Conservation (phyloP, 1,140 invertebrate species). For the Heliothis virescens region DNA sequence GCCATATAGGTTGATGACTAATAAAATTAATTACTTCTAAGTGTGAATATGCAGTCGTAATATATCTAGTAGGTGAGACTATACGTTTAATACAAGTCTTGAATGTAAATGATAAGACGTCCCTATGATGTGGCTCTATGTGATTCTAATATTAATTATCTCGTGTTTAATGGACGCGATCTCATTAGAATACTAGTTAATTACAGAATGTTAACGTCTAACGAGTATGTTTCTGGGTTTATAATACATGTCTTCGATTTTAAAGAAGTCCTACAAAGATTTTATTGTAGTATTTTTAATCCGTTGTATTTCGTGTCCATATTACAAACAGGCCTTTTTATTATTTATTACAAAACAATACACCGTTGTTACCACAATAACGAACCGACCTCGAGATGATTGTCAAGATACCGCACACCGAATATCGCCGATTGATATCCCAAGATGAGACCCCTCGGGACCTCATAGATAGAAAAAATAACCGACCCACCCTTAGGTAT, state of each 20-base stretch:
- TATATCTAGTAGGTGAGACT: background rate
- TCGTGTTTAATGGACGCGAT: background rate
- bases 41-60: background rate
- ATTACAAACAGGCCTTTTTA: background rate
- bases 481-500: constrained; percentile 62
- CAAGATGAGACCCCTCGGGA: constrained; percentile 70
- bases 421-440: constrained; percentile 78
- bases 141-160: constrained; percentile 9
- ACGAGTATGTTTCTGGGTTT: too few relatives aligned
- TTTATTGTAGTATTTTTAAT: background rate
- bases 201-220: too few relatives aligned
- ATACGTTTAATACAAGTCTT: background rate
- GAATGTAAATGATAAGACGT: background rate
- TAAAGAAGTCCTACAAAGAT: too few relatives aligned
- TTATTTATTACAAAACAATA: constrained; percentile 40
- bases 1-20: too few relatives aligned
- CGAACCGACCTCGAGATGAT: constrained; percentile 61
- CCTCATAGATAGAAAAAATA: constrained; percentile 64
- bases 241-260: too few relatives aligned
- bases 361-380: constrained; percentile 14
- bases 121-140: background rate
- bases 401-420: constrained; percentile 61
- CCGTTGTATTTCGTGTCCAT: background rate
- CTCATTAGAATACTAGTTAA: background rate
- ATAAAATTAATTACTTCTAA: too few relatives aligned